Percentiles rank a stretch among this genome's conserved stretches.
Evolutionary conservation across 2,113 vertebrate genomes (phyloP).

Genomic region (Vicugna pacos): DNA sequence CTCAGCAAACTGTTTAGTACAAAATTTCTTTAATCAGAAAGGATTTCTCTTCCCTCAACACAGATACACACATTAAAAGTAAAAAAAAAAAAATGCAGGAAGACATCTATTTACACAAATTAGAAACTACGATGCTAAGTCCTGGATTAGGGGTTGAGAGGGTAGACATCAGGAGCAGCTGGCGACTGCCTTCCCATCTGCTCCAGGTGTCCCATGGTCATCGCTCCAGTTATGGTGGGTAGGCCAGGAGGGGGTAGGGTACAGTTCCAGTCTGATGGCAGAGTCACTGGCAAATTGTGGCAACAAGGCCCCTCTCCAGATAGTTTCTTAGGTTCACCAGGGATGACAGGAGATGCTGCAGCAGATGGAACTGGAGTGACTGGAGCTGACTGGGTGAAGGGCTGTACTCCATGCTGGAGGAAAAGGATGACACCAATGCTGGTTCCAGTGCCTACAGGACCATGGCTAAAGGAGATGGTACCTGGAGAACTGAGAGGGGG

Average conservation of each 20-base stretch:
- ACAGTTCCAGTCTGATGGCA: constrained; percentile 55
- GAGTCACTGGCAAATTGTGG: constrained; percentile 58
- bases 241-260: neutral
- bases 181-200: neutral
- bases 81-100: constrained; percentile 10
- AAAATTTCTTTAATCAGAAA: constrained; percentile 78
- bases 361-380: neutral
- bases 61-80: constrained; percentile 68
- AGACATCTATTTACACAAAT: constrained; percentile 51
- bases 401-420: constrained; percentile 79
- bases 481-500: constrained; percentile 84
- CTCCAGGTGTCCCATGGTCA: neutral
- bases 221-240: neutral
- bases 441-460: constrained; percentile 62
- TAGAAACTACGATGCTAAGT: neutral
- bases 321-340: constrained; percentile 30
- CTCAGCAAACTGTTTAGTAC: constrained; percentile 55
- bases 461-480: constrained; percentile 56
- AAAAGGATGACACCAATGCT: constrained; percentile 86
- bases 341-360: neutral
- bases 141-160: constrained; percentile 35
- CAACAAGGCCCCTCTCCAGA: constrained; percentile 55
- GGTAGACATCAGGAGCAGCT: neutral
- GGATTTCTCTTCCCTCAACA: constrained; percentile 57
- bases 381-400: constrained; percentile 54